Evolutionary conservation across 2,797 vertebrate species (phyloP).

Genomic region (Xiphophorus birchmanni): DNA sequence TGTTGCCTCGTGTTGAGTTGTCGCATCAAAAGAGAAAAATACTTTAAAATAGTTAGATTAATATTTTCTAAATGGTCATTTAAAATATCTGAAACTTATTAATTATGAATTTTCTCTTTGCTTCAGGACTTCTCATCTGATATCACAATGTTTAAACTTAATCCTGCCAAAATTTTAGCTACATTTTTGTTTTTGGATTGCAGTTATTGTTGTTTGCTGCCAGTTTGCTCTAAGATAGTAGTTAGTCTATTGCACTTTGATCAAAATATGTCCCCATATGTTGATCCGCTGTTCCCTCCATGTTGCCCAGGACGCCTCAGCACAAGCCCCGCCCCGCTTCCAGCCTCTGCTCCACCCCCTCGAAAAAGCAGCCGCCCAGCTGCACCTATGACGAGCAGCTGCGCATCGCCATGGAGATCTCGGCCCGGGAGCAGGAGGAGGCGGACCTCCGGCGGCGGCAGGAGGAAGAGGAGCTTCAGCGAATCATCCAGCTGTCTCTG

Average conservation of each 20-base stretch:
- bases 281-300: not conserved
- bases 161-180: not conserved
- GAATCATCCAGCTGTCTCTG: slow-evolving; percentile 94
- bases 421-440: slow-evolving; percentile 90
- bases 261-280: not conserved
- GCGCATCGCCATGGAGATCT: slow-evolving; percentile 93
- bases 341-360: slow-evolving; percentile 74
- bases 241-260: not conserved
- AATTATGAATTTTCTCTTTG: too few species aligned
- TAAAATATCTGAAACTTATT: not conserved
- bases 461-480: slow-evolving; percentile 93
- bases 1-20: not conserved
- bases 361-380: slow-evolving; percentile 74
- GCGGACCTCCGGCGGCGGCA: slow-evolving; percentile 84
- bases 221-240: not conserved
- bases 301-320: slow-evolving; percentile 85
- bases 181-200: not conserved
- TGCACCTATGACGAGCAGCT: slow-evolving; percentile 92
- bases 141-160: not conserved
- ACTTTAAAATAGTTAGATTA: not conserved
- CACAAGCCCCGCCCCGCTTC: slow-evolving; percentile 79
- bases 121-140: not conserved
- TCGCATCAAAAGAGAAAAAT: not conserved
- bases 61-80: not conserved
- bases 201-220: not conserved